Evolutionary conservation across 2,797 vertebrate genomes (phyloP).

Genomic region (Brachymystax lenok): DNA sequence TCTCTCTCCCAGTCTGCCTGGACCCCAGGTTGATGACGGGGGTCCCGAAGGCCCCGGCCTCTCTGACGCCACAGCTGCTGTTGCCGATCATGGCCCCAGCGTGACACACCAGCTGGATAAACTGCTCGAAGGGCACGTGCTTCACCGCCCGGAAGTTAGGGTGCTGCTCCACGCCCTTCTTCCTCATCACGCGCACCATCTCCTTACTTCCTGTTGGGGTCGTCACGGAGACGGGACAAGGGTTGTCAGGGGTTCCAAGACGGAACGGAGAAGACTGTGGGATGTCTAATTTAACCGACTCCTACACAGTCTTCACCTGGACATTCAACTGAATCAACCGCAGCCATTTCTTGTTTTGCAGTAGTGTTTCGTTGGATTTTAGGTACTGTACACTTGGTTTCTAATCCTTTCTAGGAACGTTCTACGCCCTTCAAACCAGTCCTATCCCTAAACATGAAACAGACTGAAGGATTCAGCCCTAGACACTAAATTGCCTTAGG

Average conservation of each 20-base stretch:
- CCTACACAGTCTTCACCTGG: not conserved
- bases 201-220: slow-evolving; percentile 90
- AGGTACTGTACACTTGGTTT: no score
- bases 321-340: not conserved
- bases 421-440: no score
- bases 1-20: slow-evolving; percentile 97
- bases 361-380: not conserved
- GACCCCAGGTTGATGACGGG: slow-evolving; percentile 95
- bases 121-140: slow-evolving; percentile 96
- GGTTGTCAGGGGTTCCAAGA: not conserved
- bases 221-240: not conserved
- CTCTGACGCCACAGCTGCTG: slow-evolving; percentile 95
- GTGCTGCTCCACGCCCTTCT: slow-evolving; percentile 93
- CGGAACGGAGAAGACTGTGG: no score
- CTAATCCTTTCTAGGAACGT: no score
- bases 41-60: slow-evolving; percentile 95
- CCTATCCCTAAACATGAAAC: no score
- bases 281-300: no score
- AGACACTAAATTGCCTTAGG: no score
- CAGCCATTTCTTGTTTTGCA: not conserved
- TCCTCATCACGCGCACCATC: slow-evolving; percentile 97
- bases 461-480: no score
- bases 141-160: slow-evolving; percentile 93
- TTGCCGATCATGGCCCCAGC: slow-evolving; percentile 98
- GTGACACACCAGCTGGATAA: slow-evolving; percentile 91